These are phyloP conservation scores for Rutpela maculata DNA, from an alignment of 2,888 invertebrate species.

Conservation along the genomic window DNA sequence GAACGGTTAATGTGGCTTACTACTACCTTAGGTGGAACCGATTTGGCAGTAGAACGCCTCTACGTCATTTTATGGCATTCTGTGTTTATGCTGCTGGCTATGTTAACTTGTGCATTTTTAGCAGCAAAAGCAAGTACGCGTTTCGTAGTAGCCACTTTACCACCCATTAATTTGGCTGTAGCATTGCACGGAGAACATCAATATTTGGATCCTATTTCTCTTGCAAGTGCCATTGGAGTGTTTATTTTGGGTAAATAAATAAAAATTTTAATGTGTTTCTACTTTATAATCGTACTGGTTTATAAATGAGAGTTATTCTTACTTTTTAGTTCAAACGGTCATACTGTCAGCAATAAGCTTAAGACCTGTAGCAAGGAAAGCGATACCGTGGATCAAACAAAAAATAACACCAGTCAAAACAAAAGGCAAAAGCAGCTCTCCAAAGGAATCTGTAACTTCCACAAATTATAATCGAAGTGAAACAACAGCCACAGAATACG, in stretches of 20 bases:
- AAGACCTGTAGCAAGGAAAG: constrained; percentile 32
- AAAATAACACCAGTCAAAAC: constrained; percentile 45
- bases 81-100: constrained; percentile 67
- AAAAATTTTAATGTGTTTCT: neutral
- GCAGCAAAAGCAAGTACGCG: constrained; percentile 65
- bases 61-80: constrained; percentile 69
- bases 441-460: constrained; percentile 37
- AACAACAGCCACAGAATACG: neutral
- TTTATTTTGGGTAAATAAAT: constrained; percentile 59
- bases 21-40: constrained; percentile 71
- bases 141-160: constrained; percentile 64
- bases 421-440: neutral
- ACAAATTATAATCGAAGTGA: constrained; percentile 26
- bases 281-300: too few species aligned
- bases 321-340: constrained; percentile 59
- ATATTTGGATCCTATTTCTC: constrained; percentile 61
- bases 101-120: constrained; percentile 71
- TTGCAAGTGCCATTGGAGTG: constrained; percentile 57
- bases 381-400: constrained; percentile 46
- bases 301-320: neutral
- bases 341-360: constrained; percentile 48
- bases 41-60: constrained; percentile 69
- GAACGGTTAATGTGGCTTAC: constrained; percentile 69
- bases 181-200: constrained; percentile 64
- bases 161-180: constrained; percentile 68